These are phyloP conservation scores for Darevskia nairensis DNA, from an alignment of 2,797 vertebrate genomes.

Conservation along the genomic window DNA sequence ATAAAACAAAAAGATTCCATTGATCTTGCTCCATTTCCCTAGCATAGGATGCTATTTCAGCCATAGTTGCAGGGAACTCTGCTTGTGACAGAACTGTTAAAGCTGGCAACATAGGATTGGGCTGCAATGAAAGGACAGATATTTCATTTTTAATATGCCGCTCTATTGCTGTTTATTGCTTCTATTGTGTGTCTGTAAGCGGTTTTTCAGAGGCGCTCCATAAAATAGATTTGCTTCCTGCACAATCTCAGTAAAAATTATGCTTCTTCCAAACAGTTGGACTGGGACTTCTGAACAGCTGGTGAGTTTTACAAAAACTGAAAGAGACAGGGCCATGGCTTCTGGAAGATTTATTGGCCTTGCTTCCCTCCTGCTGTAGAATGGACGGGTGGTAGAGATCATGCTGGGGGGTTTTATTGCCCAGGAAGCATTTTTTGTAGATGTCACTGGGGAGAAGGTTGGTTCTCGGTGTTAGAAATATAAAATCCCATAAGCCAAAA, in stretches of 20 bases:
- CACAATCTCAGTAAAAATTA: not conserved
- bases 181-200: not conserved
- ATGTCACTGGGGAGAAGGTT: not conserved
- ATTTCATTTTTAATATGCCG: not conserved
- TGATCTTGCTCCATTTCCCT: too few species aligned
- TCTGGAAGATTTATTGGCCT: conserved; percentile 6
- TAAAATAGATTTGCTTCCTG: conserved; percentile 12
- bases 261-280: not conserved
- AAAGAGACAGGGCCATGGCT: not conserved
- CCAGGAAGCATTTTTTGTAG: not conserved
- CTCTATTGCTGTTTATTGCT: not conserved
- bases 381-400: not conserved
- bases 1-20: too few species aligned
- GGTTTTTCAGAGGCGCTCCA: not conserved
- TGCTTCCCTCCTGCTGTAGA: not conserved
- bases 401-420: not conserved
- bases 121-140: not conserved
- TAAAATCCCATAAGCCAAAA: not conserved
- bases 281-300: conserved; percentile 10
- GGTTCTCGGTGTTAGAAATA: not conserved
- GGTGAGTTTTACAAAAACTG: conserved; percentile 12
- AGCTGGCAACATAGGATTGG: not conserved
- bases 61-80: too few species aligned
- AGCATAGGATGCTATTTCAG: too few species aligned
- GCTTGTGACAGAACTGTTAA: not conserved